Conservation (phyloP, 2,113 vertebrate genomes). For the Cichladusa arquata region DNA sequence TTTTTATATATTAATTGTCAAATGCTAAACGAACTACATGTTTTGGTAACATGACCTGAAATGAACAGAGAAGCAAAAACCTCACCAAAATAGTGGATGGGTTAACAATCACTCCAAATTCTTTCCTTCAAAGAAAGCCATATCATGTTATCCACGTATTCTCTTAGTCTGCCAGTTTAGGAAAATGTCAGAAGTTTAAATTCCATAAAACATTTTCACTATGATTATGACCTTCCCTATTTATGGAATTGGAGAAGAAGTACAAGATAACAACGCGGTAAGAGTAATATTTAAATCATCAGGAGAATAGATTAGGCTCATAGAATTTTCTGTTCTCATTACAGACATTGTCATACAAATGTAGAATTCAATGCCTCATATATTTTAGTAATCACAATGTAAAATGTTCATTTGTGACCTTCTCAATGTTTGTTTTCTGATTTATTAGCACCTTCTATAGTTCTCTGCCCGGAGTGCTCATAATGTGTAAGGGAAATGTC, state of each 20-base stretch:
- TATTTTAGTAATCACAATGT: neutral
- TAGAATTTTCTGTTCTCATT: conserved; percentile 25
- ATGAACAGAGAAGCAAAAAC: neutral
- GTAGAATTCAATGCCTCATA: neutral
- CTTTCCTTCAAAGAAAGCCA: neutral
- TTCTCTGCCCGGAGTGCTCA: neutral
- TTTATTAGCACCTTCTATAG: neutral
- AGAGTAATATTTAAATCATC: neutral
- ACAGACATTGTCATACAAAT: neutral
- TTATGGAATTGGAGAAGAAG: neutral
- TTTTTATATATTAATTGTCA: neutral
- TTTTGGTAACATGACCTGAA: neutral
- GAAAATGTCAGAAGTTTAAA: neutral
- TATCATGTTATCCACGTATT: neutral
- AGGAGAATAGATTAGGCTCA: neutral
- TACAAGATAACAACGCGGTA: neutral
- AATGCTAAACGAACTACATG: neutral
- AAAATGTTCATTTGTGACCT: conserved; percentile 19
- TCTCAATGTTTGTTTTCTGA: neutral
- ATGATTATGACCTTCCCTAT: neutral
- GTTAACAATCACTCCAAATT: neutral
- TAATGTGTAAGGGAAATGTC: neutral
- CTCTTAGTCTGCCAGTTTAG: accelerated
- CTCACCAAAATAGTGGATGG: neutral
- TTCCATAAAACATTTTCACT: neutral